Evolutionary conservation across 2,888 invertebrate species (phyloP).

Genomic region (Podabrus alpinus): DNA sequence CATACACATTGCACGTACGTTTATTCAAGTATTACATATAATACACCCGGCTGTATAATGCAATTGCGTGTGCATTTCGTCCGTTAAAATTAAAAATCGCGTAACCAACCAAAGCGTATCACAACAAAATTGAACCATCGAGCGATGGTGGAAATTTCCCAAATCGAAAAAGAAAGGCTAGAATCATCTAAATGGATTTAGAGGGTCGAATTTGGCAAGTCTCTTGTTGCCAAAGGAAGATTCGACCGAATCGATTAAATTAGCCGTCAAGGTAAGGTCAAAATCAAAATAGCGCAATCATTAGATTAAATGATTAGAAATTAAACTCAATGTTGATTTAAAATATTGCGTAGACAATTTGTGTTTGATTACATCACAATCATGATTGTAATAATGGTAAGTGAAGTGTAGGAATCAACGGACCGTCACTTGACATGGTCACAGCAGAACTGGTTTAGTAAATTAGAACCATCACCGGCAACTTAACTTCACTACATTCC

Average conservation of each 20-base stretch:
- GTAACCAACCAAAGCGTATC: neutral
- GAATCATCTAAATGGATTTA: too few relatives aligned
- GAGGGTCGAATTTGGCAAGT: neutral
- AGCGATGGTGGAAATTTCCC: too few relatives aligned
- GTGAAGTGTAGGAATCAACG: constrained; percentile 43
- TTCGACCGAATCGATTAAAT: neutral
- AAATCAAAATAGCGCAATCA: neutral
- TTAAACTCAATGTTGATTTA: neutral
- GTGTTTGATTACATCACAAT: constrained; percentile 19
- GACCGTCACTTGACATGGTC: constrained; percentile 54
- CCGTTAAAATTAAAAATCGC: neutral
- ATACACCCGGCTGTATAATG: constrained; percentile 20
- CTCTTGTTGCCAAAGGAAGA: neutral
- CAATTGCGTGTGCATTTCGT: constrained; percentile 24
- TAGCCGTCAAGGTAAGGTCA: neutral
- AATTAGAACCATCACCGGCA: constrained; percentile 53
- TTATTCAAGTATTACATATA: neutral
- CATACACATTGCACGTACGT: constrained; percentile 15
- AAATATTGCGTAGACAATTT: constrained; percentile 17
- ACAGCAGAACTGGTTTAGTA: constrained; percentile 54
- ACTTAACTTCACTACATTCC: constrained; percentile 47
- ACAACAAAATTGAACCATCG: neutral
- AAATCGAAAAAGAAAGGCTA: too few relatives aligned
- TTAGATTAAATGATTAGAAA: neutral
- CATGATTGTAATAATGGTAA: constrained; percentile 24